Evolutionary conservation across 2,797 vertebrate species (phyloP).

Genomic region (Prunella strophiata): DNA sequence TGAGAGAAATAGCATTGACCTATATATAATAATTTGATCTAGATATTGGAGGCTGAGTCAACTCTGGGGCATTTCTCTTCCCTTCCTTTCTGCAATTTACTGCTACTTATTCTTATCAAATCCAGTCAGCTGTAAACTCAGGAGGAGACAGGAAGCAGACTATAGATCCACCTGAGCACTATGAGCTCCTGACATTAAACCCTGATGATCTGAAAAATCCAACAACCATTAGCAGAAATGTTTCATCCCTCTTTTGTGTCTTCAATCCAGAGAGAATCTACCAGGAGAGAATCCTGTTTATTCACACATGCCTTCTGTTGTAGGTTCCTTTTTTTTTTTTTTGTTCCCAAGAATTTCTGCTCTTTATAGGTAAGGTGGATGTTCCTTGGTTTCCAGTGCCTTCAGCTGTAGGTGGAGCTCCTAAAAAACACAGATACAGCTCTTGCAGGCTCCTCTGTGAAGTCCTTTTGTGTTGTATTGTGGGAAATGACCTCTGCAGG

Average conservation of each 20-base stretch:
- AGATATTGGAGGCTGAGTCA: not conserved
- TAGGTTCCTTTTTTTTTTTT: not conserved
- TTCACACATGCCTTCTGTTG: not conserved
- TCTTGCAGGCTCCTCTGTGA: not conserved
- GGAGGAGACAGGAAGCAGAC: not conserved
- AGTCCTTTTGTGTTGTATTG: not conserved
- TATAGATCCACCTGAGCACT: not conserved
- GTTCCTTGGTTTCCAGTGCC: not conserved
- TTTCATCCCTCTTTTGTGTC: not conserved
- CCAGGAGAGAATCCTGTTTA: not conserved
- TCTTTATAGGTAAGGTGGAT: not conserved
- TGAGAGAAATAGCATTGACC: not conserved
- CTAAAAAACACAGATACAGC: not conserved
- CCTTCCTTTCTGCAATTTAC: not conserved
- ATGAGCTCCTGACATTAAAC: not conserved
- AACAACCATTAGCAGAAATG: not conserved
- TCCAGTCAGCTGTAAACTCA: not conserved
- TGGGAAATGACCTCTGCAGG: not conserved
- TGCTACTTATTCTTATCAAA: not conserved
- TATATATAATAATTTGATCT: constrained; percentile 40
- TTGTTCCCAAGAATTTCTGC: not conserved
- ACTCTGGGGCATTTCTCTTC: not conserved
- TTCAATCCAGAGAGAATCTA: not conserved
- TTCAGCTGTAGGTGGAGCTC: not conserved
- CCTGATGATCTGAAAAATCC: not conserved